phyloP scores from a whole-genome alignment of 2,888 invertebrate genomes.

The Allolobophora icterica region DNA sequence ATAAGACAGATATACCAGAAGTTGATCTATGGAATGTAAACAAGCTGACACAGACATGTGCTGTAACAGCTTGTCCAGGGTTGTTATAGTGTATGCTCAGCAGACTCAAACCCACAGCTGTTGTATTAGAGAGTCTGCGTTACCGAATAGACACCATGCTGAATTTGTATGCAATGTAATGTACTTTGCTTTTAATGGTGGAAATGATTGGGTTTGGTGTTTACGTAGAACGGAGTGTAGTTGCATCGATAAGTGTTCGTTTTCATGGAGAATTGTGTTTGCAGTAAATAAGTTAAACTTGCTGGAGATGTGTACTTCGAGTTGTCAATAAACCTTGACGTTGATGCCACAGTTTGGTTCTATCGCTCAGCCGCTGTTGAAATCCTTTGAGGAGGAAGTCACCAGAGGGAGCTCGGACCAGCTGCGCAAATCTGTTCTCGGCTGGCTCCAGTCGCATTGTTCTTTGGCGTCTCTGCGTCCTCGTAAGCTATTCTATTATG shows the following conservation, averaged over 20 bases:
- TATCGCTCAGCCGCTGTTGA: conserved; percentile 33
- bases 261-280: too few species aligned
- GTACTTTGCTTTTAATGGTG: too few species aligned
- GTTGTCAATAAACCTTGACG: neutral
- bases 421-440: conserved; percentile 24
- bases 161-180: too few species aligned
- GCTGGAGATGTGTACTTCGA: neutral
- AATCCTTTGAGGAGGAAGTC: conserved; percentile 31
- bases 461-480: conserved; percentile 34
- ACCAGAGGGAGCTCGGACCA: conserved; percentile 12
- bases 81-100: neutral
- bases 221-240: neutral
- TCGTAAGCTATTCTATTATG: neutral
- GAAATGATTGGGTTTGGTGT: neutral
- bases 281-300: too few species aligned
- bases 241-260: too few species aligned
- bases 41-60: neutral
- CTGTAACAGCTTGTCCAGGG: neutral
- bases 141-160: too few species aligned
- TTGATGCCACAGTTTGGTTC: conserved; percentile 32
- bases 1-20: too few species aligned
- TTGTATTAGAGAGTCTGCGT: too few species aligned
- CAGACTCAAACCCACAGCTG: neutral
- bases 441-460: conserved; percentile 34
- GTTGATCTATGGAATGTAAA: too few species aligned